Base-by-base conservation (phyloP, 2,113 vertebrate species). In the Pagrus major region DNA sequence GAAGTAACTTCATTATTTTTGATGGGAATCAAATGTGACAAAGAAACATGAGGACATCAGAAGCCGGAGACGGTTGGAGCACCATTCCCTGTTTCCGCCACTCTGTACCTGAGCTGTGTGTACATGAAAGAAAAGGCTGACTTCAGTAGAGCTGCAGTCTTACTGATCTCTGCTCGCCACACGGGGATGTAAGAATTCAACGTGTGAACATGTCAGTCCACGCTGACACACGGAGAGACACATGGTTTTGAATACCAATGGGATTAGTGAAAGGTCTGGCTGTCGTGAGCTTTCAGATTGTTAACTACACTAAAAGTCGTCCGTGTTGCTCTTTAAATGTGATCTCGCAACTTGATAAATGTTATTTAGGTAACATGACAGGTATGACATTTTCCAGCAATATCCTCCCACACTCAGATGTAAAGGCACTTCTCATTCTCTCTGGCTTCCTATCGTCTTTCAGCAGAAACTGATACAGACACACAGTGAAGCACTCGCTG, bases 241-340 rank as follows among this genome's bases (percentile, higher is more conserved):
- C 44, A 7, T 6, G 0, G 41, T 44, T 73, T 18, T 84, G 88
- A 88, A 91, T 89, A 91, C 84, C 85, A 89, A 73, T 54, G 12
- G 82, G 75, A 86, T 88, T 81, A 85, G 71, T 39, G 47, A 90
- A 93, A 93, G 88, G 90, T 92, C 89, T 90, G 84, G 35, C 87
- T 89, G 92, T 86, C 87, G 14, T 9, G 49, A 75, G 81, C 51
- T 76, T 71, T 86, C 86, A 78, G 80, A 76, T 77, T 72, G 85
- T 66, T 86, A 89, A 84, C 80, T 60, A 61, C 65, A 64, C 77
- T 41, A 76, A 78, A 68, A 89, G 72, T 83, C 52, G 33, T 44
- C 77, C 10, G 70, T 33, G 83, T 67, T 91, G 88, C 86, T 89
- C 88, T 91, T 90, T 86, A 85, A 87, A 90, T 80, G 78, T 47